A percentile compares a stretch with the other conserved stretches of the same genome.
phyloP scores from a whole-genome alignment of 2,113 vertebrate genomes.

The Sigmodon hispidus region DNA sequence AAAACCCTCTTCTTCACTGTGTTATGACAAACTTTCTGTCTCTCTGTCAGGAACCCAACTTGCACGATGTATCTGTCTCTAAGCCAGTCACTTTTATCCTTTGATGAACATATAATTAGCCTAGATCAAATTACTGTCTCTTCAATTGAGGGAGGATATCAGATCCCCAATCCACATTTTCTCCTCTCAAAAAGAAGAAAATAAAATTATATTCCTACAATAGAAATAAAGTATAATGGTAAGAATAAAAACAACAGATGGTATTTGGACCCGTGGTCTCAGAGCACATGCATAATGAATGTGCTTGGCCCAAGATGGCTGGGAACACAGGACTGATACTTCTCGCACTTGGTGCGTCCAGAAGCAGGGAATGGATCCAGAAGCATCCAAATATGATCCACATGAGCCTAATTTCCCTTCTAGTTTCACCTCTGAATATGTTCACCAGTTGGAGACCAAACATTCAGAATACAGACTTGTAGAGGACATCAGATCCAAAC shows the following conservation, averaged over 20 bases:
- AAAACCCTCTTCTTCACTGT: neutral
- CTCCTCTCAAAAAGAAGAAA: neutral
- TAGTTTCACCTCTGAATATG: neutral
- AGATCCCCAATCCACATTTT: neutral
- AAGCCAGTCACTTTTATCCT: neutral
- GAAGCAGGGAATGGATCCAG: neutral
- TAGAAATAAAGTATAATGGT: neutral
- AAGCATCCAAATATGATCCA: too few species aligned
- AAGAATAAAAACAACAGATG: neutral
- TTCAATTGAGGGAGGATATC: rapidly evolving
- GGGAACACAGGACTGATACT: neutral
- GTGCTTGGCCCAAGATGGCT: neutral
- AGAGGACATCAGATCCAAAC: neutral
- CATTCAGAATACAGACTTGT: neutral
- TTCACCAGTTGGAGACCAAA: neutral
- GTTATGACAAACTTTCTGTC: neutral
- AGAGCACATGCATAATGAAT: neutral
- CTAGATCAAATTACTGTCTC: neutral
- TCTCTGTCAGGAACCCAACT: neutral
- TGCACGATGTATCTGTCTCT: neutral
- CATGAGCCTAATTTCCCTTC: neutral
- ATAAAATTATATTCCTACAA: neutral
- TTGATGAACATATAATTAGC: neutral
- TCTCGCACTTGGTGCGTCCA: neutral
- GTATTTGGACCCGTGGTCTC: neutral